phyloP scores from a whole-genome alignment of 2,797 vertebrate genomes.

The Hypotaenidia philippensis region DNA sequence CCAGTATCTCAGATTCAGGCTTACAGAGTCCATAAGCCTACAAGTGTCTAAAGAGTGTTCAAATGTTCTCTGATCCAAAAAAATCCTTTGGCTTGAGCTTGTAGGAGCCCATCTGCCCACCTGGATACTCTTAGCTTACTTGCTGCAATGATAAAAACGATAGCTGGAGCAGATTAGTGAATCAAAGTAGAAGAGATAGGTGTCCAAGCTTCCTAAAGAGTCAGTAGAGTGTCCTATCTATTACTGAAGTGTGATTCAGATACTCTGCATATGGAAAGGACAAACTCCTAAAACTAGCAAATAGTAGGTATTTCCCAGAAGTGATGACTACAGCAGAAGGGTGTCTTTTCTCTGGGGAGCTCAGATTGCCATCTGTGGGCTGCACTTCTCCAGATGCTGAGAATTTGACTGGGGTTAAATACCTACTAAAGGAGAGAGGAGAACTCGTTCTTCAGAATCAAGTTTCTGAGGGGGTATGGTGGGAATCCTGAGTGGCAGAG shows the following conservation, averaged over 20 bases:
- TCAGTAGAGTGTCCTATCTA: not conserved
- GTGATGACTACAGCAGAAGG: not conserved
- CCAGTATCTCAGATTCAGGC: not conserved
- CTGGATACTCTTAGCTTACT: not conserved
- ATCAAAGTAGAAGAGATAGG: not conserved
- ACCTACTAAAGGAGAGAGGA: not conserved
- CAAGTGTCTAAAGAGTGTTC: not conserved
- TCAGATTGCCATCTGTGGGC: not conserved
- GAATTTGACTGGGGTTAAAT: not conserved
- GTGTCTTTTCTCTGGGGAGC: not conserved
- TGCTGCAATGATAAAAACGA: not conserved
- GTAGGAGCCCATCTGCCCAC: not conserved
- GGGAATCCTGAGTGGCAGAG: not conserved
- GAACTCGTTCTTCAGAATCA: not conserved
- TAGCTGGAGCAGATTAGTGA: not conserved
- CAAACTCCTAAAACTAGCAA: not conserved
- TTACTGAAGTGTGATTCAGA: not conserved
- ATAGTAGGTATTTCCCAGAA: not conserved
- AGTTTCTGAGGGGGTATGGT: not conserved
- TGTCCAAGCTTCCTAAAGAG: not conserved
- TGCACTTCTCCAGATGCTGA: not conserved
- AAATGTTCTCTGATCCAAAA: not conserved
- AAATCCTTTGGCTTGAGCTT: not conserved
- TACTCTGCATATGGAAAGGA: not conserved
- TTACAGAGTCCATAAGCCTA: not conserved